These are phyloP conservation scores for Lithodes maja DNA, from an alignment of 2,888 invertebrate species.

Conservation along the genomic window DNA sequence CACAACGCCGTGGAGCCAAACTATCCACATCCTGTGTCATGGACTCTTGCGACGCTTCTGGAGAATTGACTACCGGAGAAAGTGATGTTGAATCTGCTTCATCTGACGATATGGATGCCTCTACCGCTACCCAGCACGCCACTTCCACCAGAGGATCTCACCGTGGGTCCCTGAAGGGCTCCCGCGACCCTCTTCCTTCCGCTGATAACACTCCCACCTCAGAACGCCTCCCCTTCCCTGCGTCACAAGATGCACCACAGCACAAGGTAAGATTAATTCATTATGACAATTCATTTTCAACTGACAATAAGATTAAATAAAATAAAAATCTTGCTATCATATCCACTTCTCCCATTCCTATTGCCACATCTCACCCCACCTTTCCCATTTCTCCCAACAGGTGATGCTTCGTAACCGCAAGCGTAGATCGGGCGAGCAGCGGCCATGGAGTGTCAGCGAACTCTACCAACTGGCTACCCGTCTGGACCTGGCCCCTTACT, in stretches of 20 bases:
- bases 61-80: slow-evolving; percentile 72
- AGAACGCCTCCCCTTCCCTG: slow-evolving; percentile 29
- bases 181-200: slow-evolving; percentile 62
- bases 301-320: neutral
- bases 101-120: slow-evolving; percentile 83
- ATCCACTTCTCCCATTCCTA: neutral
- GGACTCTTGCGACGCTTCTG: slow-evolving; percentile 71
- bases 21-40: slow-evolving; percentile 45
- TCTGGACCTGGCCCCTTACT: slow-evolving; percentile 79
- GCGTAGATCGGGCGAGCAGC: slow-evolving; percentile 73
- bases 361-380: neutral
- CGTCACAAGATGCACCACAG: slow-evolving; percentile 38
- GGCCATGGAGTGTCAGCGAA: slow-evolving; percentile 94
- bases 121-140: slow-evolving; percentile 56
- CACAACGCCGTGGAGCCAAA: slow-evolving; percentile 49
- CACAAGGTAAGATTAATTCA: slow-evolving; percentile 35
- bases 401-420: slow-evolving; percentile 71
- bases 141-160: slow-evolving; percentile 72
- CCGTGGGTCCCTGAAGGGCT: slow-evolving; percentile 79
- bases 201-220: slow-evolving; percentile 64
- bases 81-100: slow-evolving; percentile 79
- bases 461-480: slow-evolving; percentile 81
- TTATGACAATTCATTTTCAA: neutral
- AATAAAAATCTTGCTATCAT: neutral
- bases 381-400: slow-evolving; percentile 23